phyloP scores from a whole-genome alignment of 2,797 vertebrate species.

The Heteromormyrus szaboi region DNA sequence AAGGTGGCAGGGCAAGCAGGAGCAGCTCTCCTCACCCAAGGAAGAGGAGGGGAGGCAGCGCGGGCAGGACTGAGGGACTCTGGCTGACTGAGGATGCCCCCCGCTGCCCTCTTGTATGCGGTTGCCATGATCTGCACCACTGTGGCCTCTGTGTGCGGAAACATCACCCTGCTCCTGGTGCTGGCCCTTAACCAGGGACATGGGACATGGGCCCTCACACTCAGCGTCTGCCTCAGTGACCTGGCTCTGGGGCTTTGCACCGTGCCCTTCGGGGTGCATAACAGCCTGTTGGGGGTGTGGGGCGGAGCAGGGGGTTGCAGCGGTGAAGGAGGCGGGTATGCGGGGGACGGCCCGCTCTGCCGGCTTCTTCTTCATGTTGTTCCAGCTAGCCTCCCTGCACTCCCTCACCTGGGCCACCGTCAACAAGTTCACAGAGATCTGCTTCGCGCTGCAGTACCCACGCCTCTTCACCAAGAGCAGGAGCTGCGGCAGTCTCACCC shows the following conservation, averaged over 20 bases:
- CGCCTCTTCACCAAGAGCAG: slow-evolving; percentile 50
- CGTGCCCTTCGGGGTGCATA: slow-evolving; percentile 51
- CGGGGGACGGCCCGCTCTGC: slow-evolving; percentile 42
- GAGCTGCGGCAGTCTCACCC: slow-evolving; percentile 37
- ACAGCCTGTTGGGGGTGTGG: slow-evolving; percentile 40
- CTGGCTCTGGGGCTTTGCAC: slow-evolving; percentile 54
- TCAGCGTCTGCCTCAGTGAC: slow-evolving; percentile 62
- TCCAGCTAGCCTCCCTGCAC: slow-evolving; percentile 62
- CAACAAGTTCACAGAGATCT: slow-evolving; percentile 60
- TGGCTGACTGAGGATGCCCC: slow-evolving; percentile 27
- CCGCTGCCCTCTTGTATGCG: slow-evolving; percentile 32
- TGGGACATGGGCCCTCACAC: slow-evolving; percentile 49
- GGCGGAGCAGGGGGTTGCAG: slow-evolving; percentile 30
- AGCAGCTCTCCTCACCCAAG: too few species aligned
- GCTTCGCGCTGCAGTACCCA: slow-evolving; percentile 59
- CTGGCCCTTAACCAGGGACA: slow-evolving; percentile 52
- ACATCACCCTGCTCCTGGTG: slow-evolving; percentile 52
- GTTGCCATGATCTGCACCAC: slow-evolving; percentile 50
- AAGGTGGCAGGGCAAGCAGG: neutral
- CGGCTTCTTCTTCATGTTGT: slow-evolving; percentile 58
- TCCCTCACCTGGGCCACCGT: slow-evolving; percentile 56
- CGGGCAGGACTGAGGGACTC: neutral
- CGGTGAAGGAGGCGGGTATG: neutral
- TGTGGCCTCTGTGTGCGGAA: slow-evolving; percentile 48
- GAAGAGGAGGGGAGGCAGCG: neutral